Base-by-base conservation (phyloP, 2,113 vertebrate genomes). In the Cheirogaleus medius region DNA sequence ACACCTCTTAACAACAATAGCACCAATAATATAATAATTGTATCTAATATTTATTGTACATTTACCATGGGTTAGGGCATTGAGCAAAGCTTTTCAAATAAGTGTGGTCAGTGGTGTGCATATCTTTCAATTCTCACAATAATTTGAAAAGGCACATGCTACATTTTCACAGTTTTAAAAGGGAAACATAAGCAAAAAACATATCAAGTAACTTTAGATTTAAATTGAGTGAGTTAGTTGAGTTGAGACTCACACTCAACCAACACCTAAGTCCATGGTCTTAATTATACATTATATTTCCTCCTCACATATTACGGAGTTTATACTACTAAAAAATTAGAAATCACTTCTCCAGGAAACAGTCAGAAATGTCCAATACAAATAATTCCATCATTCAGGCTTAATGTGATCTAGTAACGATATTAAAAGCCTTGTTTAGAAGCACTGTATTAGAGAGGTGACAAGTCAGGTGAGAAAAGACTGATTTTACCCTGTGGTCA, bases 361-460 rank as follows among this genome's bases (percentile, higher is more conserved):
- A 78, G 39, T 23, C 37, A 12, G 68, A 71, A 90, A 42, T 14
- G 12, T 0, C 32, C 2, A 12, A 23, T 81, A 81, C 0, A 0
- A 93, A 8, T 32, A 29, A 18, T 32, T 1, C 58, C 32, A 32
- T 71, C 56, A 6, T 63, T 37, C 37, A 6, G 0, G 0, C 73
- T 20, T 13, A 2, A 0, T 2, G 0, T 8, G 20, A 89, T 60
- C 9, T 78, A 71, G 37, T 74, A 11, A 8, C 9, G 14, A 0
- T n/a, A 32, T 27, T 34, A 69, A 97, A 37, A 42, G 18, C 7
- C 8, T 20, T 34, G 0, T 74, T 66, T 12, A 68, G 73, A 80
- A 86, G 32, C 5, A 21, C 21, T 29, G 2, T 42, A 34, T 78
- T 66, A 0, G 74, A 42, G 29, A 66, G 42, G 25, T 23, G 80